A percentile compares a stretch with the other conserved stretches of the same genome.
Evolutionary conservation across 2,113 vertebrate species (phyloP).

Genomic region (Amblyornis subalaris): DNA sequence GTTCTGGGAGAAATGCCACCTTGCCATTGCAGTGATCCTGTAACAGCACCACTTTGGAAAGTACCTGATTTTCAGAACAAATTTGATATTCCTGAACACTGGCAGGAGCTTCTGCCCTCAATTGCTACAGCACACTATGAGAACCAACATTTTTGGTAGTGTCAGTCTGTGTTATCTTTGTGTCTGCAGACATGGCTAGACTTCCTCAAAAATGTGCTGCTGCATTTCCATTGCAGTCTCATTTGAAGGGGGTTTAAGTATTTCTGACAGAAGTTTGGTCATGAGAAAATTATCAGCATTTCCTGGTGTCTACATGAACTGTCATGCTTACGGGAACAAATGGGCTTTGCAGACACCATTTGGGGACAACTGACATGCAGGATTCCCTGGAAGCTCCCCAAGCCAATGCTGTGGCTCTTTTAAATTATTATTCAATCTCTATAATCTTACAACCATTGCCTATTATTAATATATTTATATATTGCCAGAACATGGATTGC

Average conservation of each 20-base stretch:
- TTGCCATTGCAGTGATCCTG: fast-evolving
- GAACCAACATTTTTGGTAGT: neutral
- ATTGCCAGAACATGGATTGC: neutral
- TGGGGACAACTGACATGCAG: neutral
- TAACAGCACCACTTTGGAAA: neutral
- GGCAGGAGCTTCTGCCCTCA: neutral
- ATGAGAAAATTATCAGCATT: neutral
- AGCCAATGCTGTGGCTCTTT: neutral
- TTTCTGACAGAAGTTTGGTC: neutral
- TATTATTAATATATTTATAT: neutral
- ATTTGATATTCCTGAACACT: neutral
- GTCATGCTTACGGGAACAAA: neutral
- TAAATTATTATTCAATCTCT: neutral
- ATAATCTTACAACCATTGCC: neutral
- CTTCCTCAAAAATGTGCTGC: constrained; percentile 26
- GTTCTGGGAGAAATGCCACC: neutral
- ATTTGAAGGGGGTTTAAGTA: neutral
- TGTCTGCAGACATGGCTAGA: neutral
- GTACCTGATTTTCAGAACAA: neutral
- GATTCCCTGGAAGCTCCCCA: neutral
- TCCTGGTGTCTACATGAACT: neutral
- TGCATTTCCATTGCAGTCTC: neutral
- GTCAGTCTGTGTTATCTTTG: neutral
- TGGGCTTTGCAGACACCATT: neutral
- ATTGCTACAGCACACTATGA: fast-evolving